These are phyloP conservation scores for Pedionomus torquatus DNA, from an alignment of 2,113 vertebrate genomes.

Conservation along the genomic window DNA sequence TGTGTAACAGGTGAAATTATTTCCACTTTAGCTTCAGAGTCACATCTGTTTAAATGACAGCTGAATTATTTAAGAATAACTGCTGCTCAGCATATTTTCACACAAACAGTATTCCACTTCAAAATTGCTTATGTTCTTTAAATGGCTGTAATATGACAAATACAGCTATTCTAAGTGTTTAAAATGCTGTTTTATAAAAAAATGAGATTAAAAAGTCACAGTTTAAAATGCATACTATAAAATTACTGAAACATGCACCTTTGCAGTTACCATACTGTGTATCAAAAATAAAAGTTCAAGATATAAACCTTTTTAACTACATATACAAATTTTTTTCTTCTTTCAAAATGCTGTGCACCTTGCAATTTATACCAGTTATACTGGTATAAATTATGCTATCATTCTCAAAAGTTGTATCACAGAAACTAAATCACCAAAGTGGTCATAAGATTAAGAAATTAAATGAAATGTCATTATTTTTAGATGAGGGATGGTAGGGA, in stretches of 20 bases:
- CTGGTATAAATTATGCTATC: constrained; percentile 21
- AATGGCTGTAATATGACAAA: neutral
- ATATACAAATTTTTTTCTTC: neutral
- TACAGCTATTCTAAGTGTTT: neutral
- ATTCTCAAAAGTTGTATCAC: constrained; percentile 53
- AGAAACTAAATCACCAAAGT: constrained; percentile 40
- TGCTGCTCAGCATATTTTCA: neutral
- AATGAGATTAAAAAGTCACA: neutral
- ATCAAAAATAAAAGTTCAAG: neutral
- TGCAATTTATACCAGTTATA: neutral
- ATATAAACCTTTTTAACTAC: neutral
- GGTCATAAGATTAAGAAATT: constrained; percentile 19
- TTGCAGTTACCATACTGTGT: neutral
- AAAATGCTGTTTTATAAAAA: neutral
- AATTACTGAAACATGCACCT: neutral
- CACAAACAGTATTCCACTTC: neutral
- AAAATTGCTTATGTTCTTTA: neutral
- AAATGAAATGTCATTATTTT: neutral
- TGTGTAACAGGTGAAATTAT: neutral
- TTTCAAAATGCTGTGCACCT: constrained; percentile 16
- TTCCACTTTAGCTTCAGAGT: neutral
- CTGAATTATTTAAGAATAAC: neutral
- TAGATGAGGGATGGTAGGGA: neutral
- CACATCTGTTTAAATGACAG: neutral
- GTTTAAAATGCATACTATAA: neutral